Conservation (phyloP, 2,113 vertebrate species). For the Trichechus manatus region DNA sequence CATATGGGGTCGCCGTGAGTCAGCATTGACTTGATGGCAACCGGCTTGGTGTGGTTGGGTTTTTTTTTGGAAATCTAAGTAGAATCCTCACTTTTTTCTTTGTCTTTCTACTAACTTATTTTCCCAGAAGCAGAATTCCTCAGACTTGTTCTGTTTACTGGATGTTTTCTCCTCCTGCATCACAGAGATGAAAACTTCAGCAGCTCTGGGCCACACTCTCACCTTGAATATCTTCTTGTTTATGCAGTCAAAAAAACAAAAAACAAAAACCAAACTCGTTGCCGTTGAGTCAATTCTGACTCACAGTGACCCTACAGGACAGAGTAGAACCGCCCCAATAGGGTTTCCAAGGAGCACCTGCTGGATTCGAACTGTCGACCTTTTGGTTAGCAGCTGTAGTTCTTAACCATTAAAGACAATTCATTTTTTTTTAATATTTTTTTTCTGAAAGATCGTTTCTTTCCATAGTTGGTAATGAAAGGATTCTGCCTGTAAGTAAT, state of each 20-base stretch:
- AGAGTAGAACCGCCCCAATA: too few species aligned
- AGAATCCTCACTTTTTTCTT: not conserved
- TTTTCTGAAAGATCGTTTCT: not conserved
- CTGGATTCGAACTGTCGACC: too few species aligned
- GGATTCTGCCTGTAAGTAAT: not conserved
- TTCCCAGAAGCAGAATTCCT: not conserved
- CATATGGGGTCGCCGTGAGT: not conserved
- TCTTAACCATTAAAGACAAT: not conserved
- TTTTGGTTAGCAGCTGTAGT: too few species aligned
- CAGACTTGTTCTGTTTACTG: not conserved
- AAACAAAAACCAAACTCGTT: too few species aligned
- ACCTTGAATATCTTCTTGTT: not conserved
- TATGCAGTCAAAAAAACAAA: too few species aligned
- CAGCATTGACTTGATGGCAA: not conserved
- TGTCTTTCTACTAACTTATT: not conserved
- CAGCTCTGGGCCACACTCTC: not conserved
- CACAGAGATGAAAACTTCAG: not conserved
- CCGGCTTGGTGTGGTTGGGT: not conserved
- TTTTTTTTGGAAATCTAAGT: not conserved
- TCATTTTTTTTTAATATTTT: not conserved
- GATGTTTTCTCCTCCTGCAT: not conserved
- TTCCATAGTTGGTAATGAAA: not conserved
- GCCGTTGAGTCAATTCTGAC: too few species aligned
- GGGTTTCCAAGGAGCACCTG: too few species aligned
- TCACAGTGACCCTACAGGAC: too few species aligned